Evolutionary conservation across 2,113 vertebrate genomes (phyloP).

Genomic region (Pseudois nayaur): DNA sequence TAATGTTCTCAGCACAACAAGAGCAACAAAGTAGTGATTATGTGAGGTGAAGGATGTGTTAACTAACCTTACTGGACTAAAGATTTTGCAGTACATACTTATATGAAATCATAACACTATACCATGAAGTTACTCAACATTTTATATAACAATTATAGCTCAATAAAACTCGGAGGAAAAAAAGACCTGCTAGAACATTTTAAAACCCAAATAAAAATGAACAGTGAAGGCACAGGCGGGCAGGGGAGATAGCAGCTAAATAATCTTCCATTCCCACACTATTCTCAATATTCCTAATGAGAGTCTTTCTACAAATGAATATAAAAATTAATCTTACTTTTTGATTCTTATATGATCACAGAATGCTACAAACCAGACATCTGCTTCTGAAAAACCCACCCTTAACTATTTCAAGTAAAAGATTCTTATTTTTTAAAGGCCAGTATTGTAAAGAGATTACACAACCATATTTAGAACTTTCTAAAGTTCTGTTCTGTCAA

Average conservation of each 20-base stretch:
- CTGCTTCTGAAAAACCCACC: not conserved
- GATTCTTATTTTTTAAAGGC: not conserved
- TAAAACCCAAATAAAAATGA: constrained; percentile 10
- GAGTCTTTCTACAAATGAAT: not conserved
- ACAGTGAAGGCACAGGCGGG: not conserved
- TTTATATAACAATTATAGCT: not conserved
- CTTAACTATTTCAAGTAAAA: constrained; percentile 5
- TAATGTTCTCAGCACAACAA: not conserved
- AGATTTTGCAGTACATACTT: not conserved
- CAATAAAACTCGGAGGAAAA: not conserved
- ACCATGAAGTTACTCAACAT: not conserved
- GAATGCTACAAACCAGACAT: not conserved
- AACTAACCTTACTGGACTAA: not conserved
- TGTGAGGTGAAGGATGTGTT: not conserved
- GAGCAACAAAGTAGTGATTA: not conserved
- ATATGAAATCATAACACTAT: not conserved
- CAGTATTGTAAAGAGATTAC: not conserved
- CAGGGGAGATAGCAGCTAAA: not conserved
- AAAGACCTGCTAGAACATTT: not conserved
- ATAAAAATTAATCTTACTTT: not conserved
- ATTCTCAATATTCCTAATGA: not conserved
- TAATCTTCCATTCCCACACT: not conserved
- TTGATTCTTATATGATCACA: not conserved
- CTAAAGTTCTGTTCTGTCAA: not conserved
- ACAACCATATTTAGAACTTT: not conserved